Percentiles rank a stretch among this genome's conserved stretches.
phyloP scores from a whole-genome alignment of 2,888 invertebrate genomes.

The Sphinx pinastri region DNA sequence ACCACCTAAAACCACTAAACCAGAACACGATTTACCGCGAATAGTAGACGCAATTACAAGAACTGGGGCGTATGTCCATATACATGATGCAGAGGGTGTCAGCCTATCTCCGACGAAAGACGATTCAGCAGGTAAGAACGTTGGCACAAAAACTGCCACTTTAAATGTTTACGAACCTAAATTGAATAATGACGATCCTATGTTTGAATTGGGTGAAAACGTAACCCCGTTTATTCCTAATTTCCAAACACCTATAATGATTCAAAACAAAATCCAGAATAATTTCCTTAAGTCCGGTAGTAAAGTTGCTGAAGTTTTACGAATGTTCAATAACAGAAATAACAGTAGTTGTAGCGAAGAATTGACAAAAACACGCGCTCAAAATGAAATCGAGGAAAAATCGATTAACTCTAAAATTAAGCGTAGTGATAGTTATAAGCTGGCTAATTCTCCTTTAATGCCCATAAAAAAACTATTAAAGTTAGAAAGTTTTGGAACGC shows the following conservation, averaged over 20 bases:
- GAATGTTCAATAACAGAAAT: slow-evolving; percentile 74
- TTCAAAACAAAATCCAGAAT: slow-evolving; percentile 66
- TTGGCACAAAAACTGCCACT: slow-evolving; percentile 56
- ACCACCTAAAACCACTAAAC: slow-evolving; percentile 58
- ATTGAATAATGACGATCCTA: slow-evolving; percentile 54
- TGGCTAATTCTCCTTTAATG: slow-evolving; percentile 89
- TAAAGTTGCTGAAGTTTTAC: slow-evolving; percentile 76
- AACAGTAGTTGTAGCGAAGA: slow-evolving; percentile 53
- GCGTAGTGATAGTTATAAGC: slow-evolving; percentile 93
- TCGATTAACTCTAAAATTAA: slow-evolving; percentile 83
- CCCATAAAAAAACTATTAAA: slow-evolving; percentile 86
- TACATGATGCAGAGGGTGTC: slow-evolving; percentile 86
- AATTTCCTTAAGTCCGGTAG: slow-evolving; percentile 59
- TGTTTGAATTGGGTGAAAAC: slow-evolving; percentile 53
- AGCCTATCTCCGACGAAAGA: slow-evolving; percentile 85
- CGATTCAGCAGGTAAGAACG: slow-evolving; percentile 88
- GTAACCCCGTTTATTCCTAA: slow-evolving; percentile 76
- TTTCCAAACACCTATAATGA: slow-evolving; percentile 75
- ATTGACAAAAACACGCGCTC: slow-evolving; percentile 41
- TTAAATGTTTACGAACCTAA: slow-evolving; percentile 51
- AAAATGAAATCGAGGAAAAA: slow-evolving; percentile 53
- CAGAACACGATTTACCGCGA: slow-evolving; percentile 67
- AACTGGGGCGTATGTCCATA: slow-evolving; percentile 88
- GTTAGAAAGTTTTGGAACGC: slow-evolving; percentile 74
- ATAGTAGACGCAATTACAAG: slow-evolving; percentile 78